These are phyloP conservation scores for Aspidiotus rigidus DNA, from an alignment of 2,888 invertebrate genomes.

Conservation along the genomic window DNA sequence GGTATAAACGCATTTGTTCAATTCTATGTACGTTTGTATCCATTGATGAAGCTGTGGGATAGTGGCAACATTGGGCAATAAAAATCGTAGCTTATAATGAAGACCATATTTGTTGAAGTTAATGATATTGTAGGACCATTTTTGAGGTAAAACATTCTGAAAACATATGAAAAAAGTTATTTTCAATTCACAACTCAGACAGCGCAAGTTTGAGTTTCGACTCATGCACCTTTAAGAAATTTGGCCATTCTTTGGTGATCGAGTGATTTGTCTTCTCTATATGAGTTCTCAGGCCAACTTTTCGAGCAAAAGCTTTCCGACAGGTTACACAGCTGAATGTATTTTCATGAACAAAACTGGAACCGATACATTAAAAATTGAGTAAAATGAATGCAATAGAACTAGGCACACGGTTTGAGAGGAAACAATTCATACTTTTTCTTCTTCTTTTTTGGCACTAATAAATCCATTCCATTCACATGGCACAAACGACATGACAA, in stretches of 20 bases:
- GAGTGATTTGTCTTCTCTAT: conserved; percentile 3
- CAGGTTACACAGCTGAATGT: background rate
- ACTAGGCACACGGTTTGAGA: no score
- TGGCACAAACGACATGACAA: no score
- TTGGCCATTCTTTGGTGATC: conserved; percentile 9
- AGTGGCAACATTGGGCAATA: background rate
- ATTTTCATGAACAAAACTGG: conserved; percentile 4
- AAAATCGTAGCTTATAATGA: background rate
- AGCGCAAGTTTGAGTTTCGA: background rate
- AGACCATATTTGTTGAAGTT: background rate
- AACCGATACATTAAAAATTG: background rate
- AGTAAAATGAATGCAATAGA: no score
- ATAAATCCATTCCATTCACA: no score
- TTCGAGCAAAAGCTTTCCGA: conserved; percentile 3
- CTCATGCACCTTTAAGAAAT: conserved; percentile 5
- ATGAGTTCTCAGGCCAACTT: background rate
- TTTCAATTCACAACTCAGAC: background rate
- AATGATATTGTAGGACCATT: background rate
- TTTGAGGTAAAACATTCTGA: conserved; percentile 1
- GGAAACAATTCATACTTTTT: no score
- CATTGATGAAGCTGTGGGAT: background rate
- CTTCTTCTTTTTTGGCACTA: no score
- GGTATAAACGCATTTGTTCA: conserved; percentile 7
- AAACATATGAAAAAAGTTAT: no score
- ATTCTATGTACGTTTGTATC: background rate